A percentile compares a stretch with the other conserved stretches of the same genome.
These are phyloP conservation scores for Phengaris alcon DNA, from an alignment of 2,888 invertebrate genomes.

Conservation along the genomic window DNA sequence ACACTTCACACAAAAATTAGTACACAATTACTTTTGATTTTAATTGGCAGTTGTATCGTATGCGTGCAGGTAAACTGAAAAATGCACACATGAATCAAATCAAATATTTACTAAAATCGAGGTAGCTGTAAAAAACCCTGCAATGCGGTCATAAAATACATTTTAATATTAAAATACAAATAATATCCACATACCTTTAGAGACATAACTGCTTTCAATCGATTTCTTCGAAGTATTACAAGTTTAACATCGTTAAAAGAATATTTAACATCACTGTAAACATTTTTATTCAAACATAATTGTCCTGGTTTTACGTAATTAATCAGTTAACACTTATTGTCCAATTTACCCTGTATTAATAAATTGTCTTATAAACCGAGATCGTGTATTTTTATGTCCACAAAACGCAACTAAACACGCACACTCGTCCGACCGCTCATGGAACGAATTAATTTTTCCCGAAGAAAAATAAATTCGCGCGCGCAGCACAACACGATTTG, in stretches of 20 bases:
- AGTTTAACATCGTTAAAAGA: not conserved
- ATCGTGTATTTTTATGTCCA: conserved; percentile 4
- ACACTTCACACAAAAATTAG: not conserved
- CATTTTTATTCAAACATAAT: not conserved
- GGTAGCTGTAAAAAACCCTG: not conserved
- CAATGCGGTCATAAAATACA: conserved; percentile 11
- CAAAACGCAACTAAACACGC: conserved; percentile 14
- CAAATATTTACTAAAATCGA: not conserved
- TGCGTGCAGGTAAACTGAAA: not conserved
- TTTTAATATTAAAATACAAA: not conserved
- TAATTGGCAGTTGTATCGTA: not conserved
- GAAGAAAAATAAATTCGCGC: conserved; percentile 34
- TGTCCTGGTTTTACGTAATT: conserved; percentile 19
- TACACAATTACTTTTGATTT: not conserved
- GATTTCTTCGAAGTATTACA: conserved; percentile 21
- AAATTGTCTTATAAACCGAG: not conserved
- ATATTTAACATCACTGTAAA: conserved; percentile 16
- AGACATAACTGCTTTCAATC: conserved; percentile 19
- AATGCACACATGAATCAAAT: conserved; percentile 9
- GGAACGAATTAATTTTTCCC: conserved; percentile 30
- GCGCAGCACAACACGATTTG: conserved; percentile 34
- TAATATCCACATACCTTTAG: conserved; percentile 15
- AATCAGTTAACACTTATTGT: not conserved
- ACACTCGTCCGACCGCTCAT: not conserved
- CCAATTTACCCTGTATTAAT: conserved; percentile 9